Evolutionary conservation across 92 coral and sea anemone species (phyloP), one percentile per base, ranked within the genome.

Genomic region (Muricea muricata): DNA sequence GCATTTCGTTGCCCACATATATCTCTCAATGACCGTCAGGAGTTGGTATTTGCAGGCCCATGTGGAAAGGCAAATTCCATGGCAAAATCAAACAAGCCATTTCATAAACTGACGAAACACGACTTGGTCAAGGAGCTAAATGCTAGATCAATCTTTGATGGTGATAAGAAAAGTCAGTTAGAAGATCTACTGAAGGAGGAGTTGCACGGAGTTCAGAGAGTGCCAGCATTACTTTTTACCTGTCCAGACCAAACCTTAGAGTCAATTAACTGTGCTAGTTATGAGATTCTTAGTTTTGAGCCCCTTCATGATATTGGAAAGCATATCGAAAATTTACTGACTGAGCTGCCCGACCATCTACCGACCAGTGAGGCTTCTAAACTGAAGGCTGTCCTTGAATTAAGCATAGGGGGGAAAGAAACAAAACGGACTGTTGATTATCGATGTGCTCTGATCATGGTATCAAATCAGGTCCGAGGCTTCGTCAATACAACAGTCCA

Each of bases 251-350:
- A 12, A 32, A 33, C 52, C 41, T 35, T 70, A 32, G 26, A 70
- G 31, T 70, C 77, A 70, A 70, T 70, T 33, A 70, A 70, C 18
- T 70, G 77, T 37, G 48, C 35, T 31, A 11, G 24, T 45, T 91
- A 91, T 85, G 94, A 91, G 75, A 72, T 88, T 25, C 74, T 91
- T 12, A 85, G 90, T 0, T 48, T 68, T 45, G 92, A 88, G 71
- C 92, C 92, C 8, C 85, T 81, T 14, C 94, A 86, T 50, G 93
- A 91, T 80, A 91, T 86, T 37, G 84, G n/a, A n/a, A n/a, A n/a
- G n/a, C n/a, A n/a, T n/a, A n/a, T n/a, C n/a, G n/a, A 70, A 32
- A 78, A 54, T 39, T 10, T 91, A 1, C 56, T 92, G 8, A 52
- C 45, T 40, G 91, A 79, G 32, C 70, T 82, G 25, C 89, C 89